Percentiles rank a stretch among this genome's conserved stretches.
Evolutionary conservation across 2,888 invertebrate species (phyloP).

Genomic region (Parascotia fuliginaria): DNA sequence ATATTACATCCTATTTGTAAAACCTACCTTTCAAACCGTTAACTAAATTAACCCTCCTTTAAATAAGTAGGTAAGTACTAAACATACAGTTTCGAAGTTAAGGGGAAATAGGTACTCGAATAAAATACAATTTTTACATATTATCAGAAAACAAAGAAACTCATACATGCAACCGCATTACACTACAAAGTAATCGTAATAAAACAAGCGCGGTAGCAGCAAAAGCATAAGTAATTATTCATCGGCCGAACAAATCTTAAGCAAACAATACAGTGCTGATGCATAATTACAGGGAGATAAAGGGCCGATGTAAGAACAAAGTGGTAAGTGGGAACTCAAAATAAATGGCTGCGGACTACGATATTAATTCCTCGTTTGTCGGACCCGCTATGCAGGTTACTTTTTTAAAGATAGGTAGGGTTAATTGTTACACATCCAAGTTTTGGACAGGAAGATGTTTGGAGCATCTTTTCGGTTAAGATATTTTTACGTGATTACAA

Average conservation of each 20-base stretch:
- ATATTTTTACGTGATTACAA: constrained; percentile 9
- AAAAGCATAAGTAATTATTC: constrained; percentile 55
- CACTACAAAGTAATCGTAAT: constrained; percentile 33
- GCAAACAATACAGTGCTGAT: constrained; percentile 73
- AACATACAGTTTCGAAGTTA: no score
- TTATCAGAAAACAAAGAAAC: constrained; percentile 10
- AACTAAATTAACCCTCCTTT: no score
- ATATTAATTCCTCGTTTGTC: constrained; percentile 81
- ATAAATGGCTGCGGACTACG: constrained; percentile 69
- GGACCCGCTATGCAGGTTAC: constrained; percentile 60
- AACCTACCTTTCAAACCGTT: no score
- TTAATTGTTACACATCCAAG: constrained; percentile 70
- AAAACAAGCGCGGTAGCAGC: constrained; percentile 48
- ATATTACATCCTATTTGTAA: no score
- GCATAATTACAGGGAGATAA: constrained; percentile 71
- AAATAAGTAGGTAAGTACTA: no score
- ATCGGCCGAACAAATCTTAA: constrained; percentile 62
- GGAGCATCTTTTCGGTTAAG: constrained; percentile 39
- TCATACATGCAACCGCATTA: constrained; percentile 40
- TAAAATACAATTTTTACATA: constrained; percentile 3
- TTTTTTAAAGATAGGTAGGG: constrained; percentile 63
- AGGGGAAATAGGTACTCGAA: neutral
- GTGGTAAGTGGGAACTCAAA: constrained; percentile 68
- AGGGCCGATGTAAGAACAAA: constrained; percentile 66
- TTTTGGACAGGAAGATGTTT: constrained; percentile 53